These are phyloP conservation scores for Keiferia lycopersicella DNA, from an alignment of 2,888 invertebrate genomes.

Conservation along the genomic window DNA sequence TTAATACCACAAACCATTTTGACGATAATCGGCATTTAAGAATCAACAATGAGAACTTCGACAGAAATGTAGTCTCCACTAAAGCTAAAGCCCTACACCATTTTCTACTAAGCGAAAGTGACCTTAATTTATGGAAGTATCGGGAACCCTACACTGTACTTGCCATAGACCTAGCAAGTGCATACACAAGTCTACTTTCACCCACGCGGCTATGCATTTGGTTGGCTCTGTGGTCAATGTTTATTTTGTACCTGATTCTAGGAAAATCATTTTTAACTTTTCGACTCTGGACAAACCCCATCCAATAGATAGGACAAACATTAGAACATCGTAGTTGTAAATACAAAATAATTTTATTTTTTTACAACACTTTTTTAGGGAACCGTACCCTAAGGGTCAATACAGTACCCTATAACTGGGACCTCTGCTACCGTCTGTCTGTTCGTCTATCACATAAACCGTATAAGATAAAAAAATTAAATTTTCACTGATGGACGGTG, in stretches of 20 bases:
- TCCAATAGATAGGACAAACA: no score
- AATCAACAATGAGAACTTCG: background rate
- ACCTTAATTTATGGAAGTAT: constrained; percentile 44
- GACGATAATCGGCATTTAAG: background rate
- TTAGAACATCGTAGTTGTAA: no score
- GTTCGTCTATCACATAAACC: no score
- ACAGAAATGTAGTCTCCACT: background rate
- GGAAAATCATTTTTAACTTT: background rate
- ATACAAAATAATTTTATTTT: no score
- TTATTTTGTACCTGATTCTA: background rate
- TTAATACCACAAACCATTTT: no score
- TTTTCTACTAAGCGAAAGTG: constrained; percentile 47
- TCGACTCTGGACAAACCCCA: no score
- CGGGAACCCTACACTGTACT: constrained; percentile 44
- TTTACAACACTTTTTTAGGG: no score
- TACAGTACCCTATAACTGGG: no score
- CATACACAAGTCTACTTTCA: constrained; percentile 42
- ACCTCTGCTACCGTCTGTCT: no score
- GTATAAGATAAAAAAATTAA: no score
- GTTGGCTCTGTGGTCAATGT: background rate
- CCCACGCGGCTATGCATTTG: constrained; percentile 25
- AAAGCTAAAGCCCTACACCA: constrained; percentile 10
- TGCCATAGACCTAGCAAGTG: constrained; percentile 28
- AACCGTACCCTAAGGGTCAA: no score
- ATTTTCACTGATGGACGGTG: no score